Conservation (phyloP, 53 echinoderm and acorn worm genomes). For the Patiria pectinifera region DNA sequence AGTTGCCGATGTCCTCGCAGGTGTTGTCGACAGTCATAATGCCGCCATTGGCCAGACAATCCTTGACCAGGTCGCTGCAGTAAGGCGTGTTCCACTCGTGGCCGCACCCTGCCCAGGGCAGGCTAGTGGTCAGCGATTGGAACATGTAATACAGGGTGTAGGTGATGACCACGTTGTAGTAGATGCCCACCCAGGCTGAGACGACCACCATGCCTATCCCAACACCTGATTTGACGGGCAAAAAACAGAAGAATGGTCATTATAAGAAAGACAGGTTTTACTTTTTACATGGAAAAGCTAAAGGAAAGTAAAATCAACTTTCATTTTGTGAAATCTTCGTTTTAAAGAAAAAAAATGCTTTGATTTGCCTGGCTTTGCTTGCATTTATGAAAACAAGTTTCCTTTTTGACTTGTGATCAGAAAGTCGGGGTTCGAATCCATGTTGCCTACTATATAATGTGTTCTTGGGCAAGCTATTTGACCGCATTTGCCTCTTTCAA, state of each 20-base stretch:
- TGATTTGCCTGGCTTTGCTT: too few species aligned
- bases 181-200: conserved; percentile 89
- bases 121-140: conserved; percentile 80
- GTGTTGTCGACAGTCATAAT: conserved; percentile 72
- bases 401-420: too few species aligned
- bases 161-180: conserved; percentile 98
- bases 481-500: too few species aligned
- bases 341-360: too few species aligned
- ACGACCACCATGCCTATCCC: conserved; percentile 94
- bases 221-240: conserved; percentile 73
- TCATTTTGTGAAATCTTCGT: too few species aligned
- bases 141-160: conserved; percentile 99
- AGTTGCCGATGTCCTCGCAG: conserved; percentile 65
- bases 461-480: too few species aligned
- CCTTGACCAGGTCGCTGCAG: conserved; percentile 83
- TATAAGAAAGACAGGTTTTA: too few species aligned
- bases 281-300: too few species aligned
- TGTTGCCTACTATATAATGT: too few species aligned
- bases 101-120: conserved; percentile 93
- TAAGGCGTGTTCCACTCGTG: conserved; percentile 85
- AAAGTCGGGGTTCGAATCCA: too few species aligned
- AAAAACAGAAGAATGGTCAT: neutral
- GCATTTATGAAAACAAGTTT: too few species aligned
- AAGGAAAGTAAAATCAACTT: too few species aligned
- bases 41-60: conserved; percentile 77